Base-by-base conservation (phyloP, 2,113 vertebrate genomes). In the Physeter macrocephalus region DNA sequence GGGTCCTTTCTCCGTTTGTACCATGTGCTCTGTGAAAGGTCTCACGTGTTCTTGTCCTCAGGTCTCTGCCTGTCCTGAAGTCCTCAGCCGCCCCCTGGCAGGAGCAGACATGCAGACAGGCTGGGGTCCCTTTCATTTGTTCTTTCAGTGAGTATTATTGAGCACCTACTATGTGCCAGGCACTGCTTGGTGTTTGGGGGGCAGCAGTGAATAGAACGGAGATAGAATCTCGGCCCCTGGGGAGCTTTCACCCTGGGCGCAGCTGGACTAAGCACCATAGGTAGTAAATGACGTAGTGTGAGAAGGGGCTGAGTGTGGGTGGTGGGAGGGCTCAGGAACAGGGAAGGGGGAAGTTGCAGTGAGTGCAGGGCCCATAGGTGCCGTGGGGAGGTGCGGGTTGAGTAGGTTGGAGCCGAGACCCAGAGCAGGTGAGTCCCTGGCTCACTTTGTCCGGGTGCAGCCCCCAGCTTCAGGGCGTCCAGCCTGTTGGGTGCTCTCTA, bases 281-380 rank as follows among this genome's bases (percentile, higher is more conserved):
- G 31, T 20, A 12, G 13, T 17, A 3, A 36, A 31, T 23, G 43
- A 34, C 0, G 0, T 1, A 8, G 41, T 14, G 21, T 80, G 94
- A 15, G 5, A 27, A 64, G 41, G 57, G 8, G 66, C 27, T 5
- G 8, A 14, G 8, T 17, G 0, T 14, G 27, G 13, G 23, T n/a
- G 11, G 34, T 0, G 0, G 0, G 29, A 29, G 80, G 64, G 27
- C 4, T 10, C 64, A 31, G 93, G 49, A 62, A 5, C 0, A 0
- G 49, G 36, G 15, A 46, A 15, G 10, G 34, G n/a, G 5, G 11
- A n/a, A 25, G 61, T 21, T 18, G 8, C n/a, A 31, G 4, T 21
- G 14, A 8, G 2, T 8, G 39, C 23, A 36, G 25, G 62, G n/a
- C 43, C 36, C 2, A 0, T 4, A 1, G n/a, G 31, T 4, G 62